phyloP scores from a whole-genome alignment of 2,113 vertebrate genomes.

The Hiodon alosoides region DNA sequence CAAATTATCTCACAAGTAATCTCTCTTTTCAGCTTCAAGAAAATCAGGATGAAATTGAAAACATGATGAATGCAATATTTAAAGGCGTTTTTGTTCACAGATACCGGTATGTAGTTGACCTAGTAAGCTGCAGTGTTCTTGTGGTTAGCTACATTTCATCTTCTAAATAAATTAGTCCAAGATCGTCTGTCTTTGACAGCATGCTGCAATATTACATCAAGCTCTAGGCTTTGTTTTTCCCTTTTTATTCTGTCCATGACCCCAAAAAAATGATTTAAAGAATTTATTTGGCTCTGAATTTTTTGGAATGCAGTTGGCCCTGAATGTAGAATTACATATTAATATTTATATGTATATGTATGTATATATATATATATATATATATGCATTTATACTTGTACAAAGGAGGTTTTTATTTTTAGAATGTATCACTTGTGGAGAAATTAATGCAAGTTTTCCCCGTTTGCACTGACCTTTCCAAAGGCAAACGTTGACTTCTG shows the following conservation, averaged over 20 bases:
- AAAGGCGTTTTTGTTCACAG: slow-evolving; percentile 98
- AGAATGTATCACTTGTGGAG: not conserved
- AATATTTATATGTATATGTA: too few species aligned
- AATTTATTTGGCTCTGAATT: too few species aligned
- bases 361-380: too few species aligned
- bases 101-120: slow-evolving; percentile 76
- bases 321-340: not conserved
- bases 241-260: too few species aligned
- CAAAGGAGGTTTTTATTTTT: not conserved
- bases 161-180: not conserved
- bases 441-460: slow-evolving; percentile 3
- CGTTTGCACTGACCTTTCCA: not conserved
- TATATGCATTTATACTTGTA: too few species aligned
- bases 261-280: too few species aligned
- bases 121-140: not conserved
- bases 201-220: too few species aligned
- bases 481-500: not conserved
- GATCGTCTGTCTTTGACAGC: too few species aligned
- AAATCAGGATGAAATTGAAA: slow-evolving; percentile 99
- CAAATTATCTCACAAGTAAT: not conserved
- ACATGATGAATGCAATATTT: slow-evolving; percentile 99
- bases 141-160: not conserved
- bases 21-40: slow-evolving; percentile 85
- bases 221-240: too few species aligned
- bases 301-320: too few species aligned